Evolutionary conservation across 2,888 invertebrate genomes (phyloP), one percentile per base, ranked within the genome.

Genomic region (Cantharis rufa): DNA sequence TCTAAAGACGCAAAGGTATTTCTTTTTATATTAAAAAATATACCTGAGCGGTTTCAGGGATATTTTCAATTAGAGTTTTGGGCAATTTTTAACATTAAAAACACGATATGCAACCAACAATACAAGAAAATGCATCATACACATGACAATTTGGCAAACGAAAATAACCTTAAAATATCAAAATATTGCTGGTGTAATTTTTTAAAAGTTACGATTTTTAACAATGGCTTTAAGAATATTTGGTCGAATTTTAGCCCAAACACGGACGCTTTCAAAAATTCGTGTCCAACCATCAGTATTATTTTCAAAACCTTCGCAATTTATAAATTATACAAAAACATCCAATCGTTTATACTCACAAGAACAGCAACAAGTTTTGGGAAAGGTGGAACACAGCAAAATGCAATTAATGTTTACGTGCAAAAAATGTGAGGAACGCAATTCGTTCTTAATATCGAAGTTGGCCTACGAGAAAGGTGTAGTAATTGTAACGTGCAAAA

Each of bases 401-500:
- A 89, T 95, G 70, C 92, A 93, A 82, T 86, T 98, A 10, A 89
- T 91, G 81, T 98, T 94, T 86, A 98, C 96, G 0, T 98, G 98
- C 85, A 98, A 96, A 89, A 94, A 95, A 78, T 98, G 98, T 86
- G 89, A 91, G 61, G 91, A 93, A 0, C 91, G 94, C 79, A 96
- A 94, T 85, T 89, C 91, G 1, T 95, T 97, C 87, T 90, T 91
- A 11, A 97, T 98, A 79, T 94, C 97, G 0, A 96, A 96, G 89
- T 85, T 92, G 15, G 95, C 96, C 0, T 98, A 98, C 85, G 90
- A 93, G 72, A 93, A 94, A 85, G 98, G 99, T 13, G 94, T 99
- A 11, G 97, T 99, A 0, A 96, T 99, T 81, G 95, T 98, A 0
- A 93, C 92, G 72, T 99, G 99, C 87, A 92, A 92, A 72, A 95